phyloP scores from a whole-genome alignment of 1,140 invertebrate genomes.

The Eurosta solidaginis region DNA sequence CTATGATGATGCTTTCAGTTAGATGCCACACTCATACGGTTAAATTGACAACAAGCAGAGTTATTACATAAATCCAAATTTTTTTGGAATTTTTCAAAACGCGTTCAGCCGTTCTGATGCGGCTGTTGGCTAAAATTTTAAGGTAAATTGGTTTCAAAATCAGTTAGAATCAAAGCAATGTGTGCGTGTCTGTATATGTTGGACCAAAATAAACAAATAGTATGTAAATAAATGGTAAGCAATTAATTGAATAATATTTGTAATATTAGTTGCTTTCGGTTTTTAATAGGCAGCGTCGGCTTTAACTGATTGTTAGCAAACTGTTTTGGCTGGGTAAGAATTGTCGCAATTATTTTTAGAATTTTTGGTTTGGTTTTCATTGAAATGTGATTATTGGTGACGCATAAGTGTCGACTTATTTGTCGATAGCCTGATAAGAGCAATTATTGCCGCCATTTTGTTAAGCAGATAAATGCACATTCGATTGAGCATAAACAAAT shows the following conservation, averaged over 20 bases:
- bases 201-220: neutral
- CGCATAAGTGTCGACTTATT: neutral
- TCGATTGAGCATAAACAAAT: too few relatives aligned
- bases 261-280: conserved; percentile 7
- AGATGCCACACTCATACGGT: neutral
- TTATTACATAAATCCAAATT: conserved; percentile 18
- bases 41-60: neutral
- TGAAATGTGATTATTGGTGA: neutral
- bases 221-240: neutral
- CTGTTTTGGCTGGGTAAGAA: neutral
- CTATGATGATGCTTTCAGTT: neutral
- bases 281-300: neutral
- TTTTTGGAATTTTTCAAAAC: conserved; percentile 3
- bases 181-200: neutral
- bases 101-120: neutral
- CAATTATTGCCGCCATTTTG: conserved; percentile 26
- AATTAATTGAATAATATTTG: conserved; percentile 19
- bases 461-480: neutral
- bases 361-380: neutral
- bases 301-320: neutral
- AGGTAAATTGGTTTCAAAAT: neutral
- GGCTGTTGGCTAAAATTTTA: neutral
- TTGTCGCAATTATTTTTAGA: neutral
- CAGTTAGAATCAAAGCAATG: neutral
- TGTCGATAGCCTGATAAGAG: neutral